A percentile compares a stretch with the other conserved stretches of the same genome.
These are phyloP conservation scores for Boulengeromyrus knoepffleri DNA, from an alignment of 2,113 vertebrate species.

Conservation along the genomic window DNA sequence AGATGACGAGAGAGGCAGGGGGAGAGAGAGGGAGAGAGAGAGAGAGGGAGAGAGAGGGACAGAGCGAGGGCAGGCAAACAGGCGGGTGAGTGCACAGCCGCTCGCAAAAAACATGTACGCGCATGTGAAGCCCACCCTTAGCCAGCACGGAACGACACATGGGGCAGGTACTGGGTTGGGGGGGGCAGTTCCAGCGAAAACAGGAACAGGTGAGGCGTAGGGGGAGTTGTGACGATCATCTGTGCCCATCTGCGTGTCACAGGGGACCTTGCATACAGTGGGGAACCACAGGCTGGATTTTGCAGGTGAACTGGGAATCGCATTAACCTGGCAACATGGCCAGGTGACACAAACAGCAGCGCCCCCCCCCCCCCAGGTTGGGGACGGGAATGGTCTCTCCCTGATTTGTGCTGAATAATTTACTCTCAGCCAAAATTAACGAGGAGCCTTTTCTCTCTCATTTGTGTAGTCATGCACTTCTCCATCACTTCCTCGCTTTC, in stretches of 20 bases:
- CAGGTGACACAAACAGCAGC: slow-evolving; percentile 24
- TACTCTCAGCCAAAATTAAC: slow-evolving; percentile 33
- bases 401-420: slow-evolving; percentile 41
- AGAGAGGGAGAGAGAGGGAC: slow-evolving; percentile 16
- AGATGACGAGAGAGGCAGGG: slow-evolving; percentile 43
- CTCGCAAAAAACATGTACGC: slow-evolving; percentile 28
- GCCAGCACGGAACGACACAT: slow-evolving; percentile 43
- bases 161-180: slow-evolving; percentile 52
- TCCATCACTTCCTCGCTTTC: neutral
- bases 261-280: slow-evolving; percentile 24
- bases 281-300: slow-evolving; percentile 14
- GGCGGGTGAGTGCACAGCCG: slow-evolving; percentile 43
- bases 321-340: slow-evolving; percentile 35
- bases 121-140: slow-evolving; percentile 43
- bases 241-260: neutral
- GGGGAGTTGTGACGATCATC: slow-evolving; percentile 25
- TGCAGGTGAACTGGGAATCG: slow-evolving; percentile 1
- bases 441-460: slow-evolving; percentile 13
- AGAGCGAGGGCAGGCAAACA: slow-evolving; percentile 24
- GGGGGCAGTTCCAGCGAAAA: slow-evolving; percentile 41
- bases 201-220: slow-evolving; percentile 32
- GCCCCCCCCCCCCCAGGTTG: neutral
- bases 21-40: slow-evolving; percentile 20
- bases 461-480: slow-evolving; percentile 5
- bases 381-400: slow-evolving; percentile 22